Evolutionary conservation across 92 coral and sea anemone genomes (phyloP), one percentile per base, ranked within the genome.

Genomic region (Heteractis magnifica): DNA sequence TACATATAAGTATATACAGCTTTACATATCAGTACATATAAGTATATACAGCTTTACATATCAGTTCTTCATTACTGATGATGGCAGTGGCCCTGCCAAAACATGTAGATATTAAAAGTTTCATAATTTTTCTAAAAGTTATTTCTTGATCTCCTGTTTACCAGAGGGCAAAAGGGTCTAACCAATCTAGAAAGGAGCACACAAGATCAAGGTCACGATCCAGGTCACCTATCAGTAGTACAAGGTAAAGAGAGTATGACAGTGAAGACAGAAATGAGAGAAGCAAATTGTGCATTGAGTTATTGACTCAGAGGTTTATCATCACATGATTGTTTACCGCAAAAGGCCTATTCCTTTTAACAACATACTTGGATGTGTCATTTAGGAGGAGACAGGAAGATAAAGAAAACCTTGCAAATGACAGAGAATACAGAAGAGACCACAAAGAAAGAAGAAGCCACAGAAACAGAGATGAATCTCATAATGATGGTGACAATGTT

Each of bases 151-250:
- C 5, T 18, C 16, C 15, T 68, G 58, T 58, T 48, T 20, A 23
- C 7, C 53, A 85, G 88, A 85, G 81, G 18, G 68, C 88, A n/a
- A 85, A 78, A 55, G 83, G 68, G 9, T 12, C 75, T 6, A 18
- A 12, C 12, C 44, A 23, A 16, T 60, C 87, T 10, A 58, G 72
- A 26, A 77, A 77, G 56, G 78, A 77, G 23, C 52, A 85, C 62
- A 76, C 88, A 84, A 88, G 94, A 65, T 91, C 94, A 65, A 82
- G 94, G 75, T 91, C 94, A 34, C 91, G 94, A 64, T 91, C 94
- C 52, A 84, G 92, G 70, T 91, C 94, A 14, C 94, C 94, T 14
- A 20, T 65, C 2, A 62, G 52, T 20, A 87, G 72, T 53, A 83
- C 82, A 52, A 71, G 82, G 92, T 89, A 88, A 73, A 75, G 49